Percentiles rank a stretch among this genome's conserved stretches.
Conservation (phyloP, 2,797 vertebrate species). For the Macropodus opercularis region DNA sequence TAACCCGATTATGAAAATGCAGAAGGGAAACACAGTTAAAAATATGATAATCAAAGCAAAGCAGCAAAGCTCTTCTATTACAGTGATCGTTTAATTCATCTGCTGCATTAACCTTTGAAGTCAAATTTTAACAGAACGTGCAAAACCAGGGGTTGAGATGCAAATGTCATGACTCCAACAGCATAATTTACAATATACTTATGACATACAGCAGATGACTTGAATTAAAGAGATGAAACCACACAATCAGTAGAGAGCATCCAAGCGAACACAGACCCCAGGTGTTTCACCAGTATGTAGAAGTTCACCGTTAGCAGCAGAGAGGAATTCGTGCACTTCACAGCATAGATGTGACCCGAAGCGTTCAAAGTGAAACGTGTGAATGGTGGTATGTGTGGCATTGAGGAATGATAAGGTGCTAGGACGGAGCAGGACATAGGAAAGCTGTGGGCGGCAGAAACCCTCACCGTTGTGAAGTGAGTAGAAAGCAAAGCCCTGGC, state of each 20-base stretch:
- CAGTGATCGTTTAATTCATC: slow-evolving; percentile 64
- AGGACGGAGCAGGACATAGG: slow-evolving; percentile 57
- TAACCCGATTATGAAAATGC: slow-evolving; percentile 59
- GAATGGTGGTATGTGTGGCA: slow-evolving; percentile 39
- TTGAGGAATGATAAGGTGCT: slow-evolving; percentile 35
- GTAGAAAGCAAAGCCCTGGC: slow-evolving; percentile 94
- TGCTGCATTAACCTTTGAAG: slow-evolving; percentile 78
- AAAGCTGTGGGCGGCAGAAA: slow-evolving; percentile 78
- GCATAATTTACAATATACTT: slow-evolving; percentile 21
- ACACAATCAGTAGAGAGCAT: slow-evolving; percentile 21
- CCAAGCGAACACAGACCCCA: slow-evolving; percentile 16
- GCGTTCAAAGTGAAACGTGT: slow-evolving; percentile 29
- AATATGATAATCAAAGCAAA: slow-evolving; percentile 72
- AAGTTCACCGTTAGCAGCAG: not conserved
- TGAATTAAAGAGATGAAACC: slow-evolving; percentile 4
- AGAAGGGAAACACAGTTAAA: slow-evolving; percentile 56
- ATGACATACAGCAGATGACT: slow-evolving; percentile 20
- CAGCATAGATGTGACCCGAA: not conserved
- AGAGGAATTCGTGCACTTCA: slow-evolving; percentile 41
- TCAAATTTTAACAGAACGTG: slow-evolving; percentile 61
- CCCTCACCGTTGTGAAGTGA: slow-evolving; percentile 93
- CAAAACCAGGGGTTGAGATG: slow-evolving; percentile 50
- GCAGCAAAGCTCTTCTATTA: slow-evolving; percentile 52
- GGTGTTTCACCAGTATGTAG: not conserved
- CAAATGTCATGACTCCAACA: slow-evolving; percentile 58